phyloP scores from a whole-genome alignment of 2,888 invertebrate species.

The Volucella inflata region DNA sequence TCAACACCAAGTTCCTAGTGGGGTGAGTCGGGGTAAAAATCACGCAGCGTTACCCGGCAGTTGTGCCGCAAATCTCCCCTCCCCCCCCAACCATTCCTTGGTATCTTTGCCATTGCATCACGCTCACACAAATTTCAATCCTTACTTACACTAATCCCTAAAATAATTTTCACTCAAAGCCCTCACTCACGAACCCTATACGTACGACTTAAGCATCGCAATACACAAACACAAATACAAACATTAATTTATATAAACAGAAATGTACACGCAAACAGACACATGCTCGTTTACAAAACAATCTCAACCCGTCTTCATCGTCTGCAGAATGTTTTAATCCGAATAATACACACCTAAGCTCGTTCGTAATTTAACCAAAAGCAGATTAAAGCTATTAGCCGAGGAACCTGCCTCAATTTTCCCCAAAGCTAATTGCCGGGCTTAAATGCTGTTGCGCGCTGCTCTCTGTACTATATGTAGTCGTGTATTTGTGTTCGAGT shows the following conservation, averaged over 20 bases:
- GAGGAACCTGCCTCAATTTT: slow-evolving; percentile 54
- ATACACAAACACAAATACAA: neutral
- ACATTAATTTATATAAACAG: neutral
- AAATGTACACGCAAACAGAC: neutral
- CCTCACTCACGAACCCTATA: neutral
- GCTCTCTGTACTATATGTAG: slow-evolving; percentile 1
- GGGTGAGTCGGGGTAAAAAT: neutral
- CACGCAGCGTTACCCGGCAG: neutral
- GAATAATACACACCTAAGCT: slow-evolving; percentile 65
- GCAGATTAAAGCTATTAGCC: slow-evolving; percentile 66
- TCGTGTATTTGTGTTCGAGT: neutral
- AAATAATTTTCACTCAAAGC: slow-evolving; percentile 46
- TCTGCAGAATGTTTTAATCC: slow-evolving; percentile 64
- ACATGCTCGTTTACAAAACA: neutral
- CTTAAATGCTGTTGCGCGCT: slow-evolving; percentile 55
- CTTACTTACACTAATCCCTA: slow-evolving; percentile 38
- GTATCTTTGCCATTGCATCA: slow-evolving; percentile 11
- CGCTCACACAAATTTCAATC: slow-evolving; percentile 13
- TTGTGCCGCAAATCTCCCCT: slow-evolving; percentile 1
- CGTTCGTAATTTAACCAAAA: slow-evolving; percentile 63
- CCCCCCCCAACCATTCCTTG: neutral
- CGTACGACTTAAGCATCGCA: neutral
- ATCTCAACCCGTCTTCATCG: slow-evolving; percentile 34
- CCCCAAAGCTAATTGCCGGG: slow-evolving; percentile 58
- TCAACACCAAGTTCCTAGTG: neutral